These are phyloP conservation scores for Anagyrus pseudococci DNA, from an alignment of 2,888 invertebrate genomes.

Conservation along the genomic window DNA sequence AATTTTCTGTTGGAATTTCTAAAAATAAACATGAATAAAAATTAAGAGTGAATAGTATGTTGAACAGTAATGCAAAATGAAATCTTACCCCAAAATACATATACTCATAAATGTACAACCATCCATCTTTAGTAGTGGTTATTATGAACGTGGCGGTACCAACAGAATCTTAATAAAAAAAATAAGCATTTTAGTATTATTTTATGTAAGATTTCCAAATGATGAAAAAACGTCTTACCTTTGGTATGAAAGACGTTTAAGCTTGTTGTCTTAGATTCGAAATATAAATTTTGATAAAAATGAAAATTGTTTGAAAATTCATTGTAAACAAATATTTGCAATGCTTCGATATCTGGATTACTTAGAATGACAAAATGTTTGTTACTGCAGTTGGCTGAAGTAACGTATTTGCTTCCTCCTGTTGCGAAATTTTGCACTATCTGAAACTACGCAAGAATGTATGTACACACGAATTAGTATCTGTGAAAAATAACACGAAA, in stretches of 20 bases:
- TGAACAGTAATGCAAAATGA: no score
- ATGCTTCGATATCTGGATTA: slow-evolving; percentile 45
- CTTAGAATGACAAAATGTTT: slow-evolving; percentile 49
- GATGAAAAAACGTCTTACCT: slow-evolving; percentile 45
- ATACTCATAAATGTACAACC: slow-evolving; percentile 50
- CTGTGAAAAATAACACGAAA: no score
- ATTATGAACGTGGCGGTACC: slow-evolving; percentile 46
- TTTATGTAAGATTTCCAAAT: no score
- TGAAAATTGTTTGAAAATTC: slow-evolving; percentile 45
- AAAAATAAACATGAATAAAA: slow-evolving; percentile 39
- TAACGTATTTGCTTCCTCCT: slow-evolving; percentile 46
- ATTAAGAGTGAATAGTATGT: no score
- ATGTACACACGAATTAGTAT: no score
- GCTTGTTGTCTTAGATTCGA: slow-evolving; percentile 42
- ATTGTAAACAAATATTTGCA: slow-evolving; percentile 49
- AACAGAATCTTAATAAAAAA: no score
- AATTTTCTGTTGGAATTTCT: slow-evolving; percentile 49
- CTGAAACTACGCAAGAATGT: slow-evolving; percentile 43
- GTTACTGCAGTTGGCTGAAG: slow-evolving; percentile 41
- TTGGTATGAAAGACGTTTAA: slow-evolving; percentile 49
- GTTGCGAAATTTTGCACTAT: slow-evolving; percentile 44
- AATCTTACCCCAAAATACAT: slow-evolving; percentile 46
- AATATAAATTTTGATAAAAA: slow-evolving; percentile 50
- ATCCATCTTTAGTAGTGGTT: slow-evolving; percentile 47
- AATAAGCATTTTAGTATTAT: no score